These are phyloP conservation scores for Trileptium ribeirensis DNA, from an alignment of 2,888 invertebrate genomes.

Conservation along the genomic window DNA sequence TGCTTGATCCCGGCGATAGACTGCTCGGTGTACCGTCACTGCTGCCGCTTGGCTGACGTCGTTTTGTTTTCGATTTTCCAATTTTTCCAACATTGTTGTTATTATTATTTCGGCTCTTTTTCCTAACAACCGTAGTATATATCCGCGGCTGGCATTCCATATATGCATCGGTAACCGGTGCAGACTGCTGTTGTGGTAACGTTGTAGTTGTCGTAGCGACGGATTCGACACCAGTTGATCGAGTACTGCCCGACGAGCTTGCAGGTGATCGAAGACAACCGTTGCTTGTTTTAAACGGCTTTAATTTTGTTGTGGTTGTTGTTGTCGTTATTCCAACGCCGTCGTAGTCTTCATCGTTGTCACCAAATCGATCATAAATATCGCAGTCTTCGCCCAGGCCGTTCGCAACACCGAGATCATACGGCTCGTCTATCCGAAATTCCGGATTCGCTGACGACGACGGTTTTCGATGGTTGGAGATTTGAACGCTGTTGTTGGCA, in stretches of 20 bases:
- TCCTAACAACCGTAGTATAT: conserved; percentile 18
- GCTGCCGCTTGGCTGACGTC: too few relatives aligned
- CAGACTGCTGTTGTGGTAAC: background rate
- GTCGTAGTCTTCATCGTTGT: background rate
- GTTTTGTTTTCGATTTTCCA: too few relatives aligned
- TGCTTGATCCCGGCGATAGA: too few relatives aligned
- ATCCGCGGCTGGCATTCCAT: background rate
- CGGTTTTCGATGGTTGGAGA: background rate
- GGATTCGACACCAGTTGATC: background rate
- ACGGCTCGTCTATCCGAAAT: background rate
- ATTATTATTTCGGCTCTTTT: conserved; percentile 24
- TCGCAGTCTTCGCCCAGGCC: background rate
- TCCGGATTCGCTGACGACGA: background rate
- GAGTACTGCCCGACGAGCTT: background rate
- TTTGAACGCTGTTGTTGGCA: background rate
- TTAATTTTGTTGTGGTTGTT: background rate
- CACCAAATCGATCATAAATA: background rate
- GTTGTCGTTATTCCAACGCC: background rate
- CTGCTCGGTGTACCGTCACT: too few relatives aligned
- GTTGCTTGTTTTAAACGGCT: background rate
- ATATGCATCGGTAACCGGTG: background rate
- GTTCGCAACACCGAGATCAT: background rate
- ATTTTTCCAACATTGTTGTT: too few relatives aligned
- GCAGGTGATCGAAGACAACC: background rate
- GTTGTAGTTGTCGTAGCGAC: background rate